Evolutionary conservation across 37 sponge, comb jelly and placozoan genomes (phyloP).

Genomic region (Chondrilla cf. caribensis): DNA sequence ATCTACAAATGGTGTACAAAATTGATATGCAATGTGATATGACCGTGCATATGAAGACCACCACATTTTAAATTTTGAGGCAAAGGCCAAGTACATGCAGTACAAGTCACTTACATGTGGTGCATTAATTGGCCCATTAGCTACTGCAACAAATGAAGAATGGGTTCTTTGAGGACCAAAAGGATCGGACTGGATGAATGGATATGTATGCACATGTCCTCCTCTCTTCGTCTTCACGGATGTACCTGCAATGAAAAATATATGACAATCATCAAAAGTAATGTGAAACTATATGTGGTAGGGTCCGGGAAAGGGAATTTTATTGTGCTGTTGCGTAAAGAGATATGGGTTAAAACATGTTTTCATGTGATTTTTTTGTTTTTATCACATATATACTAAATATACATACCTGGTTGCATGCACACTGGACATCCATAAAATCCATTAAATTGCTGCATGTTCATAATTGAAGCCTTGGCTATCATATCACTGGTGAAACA

Average conservation of each 20-base stretch:
- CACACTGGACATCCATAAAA: constrained; percentile 14
- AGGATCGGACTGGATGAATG: neutral
- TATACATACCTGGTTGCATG: neutral
- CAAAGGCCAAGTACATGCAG: too few species aligned
- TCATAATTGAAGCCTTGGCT: neutral
- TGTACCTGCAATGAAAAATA: neutral
- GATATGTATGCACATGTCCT: neutral
- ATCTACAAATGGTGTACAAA: too few species aligned
- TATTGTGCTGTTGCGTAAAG: too few species aligned
- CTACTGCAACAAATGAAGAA: neutral
- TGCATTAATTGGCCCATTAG: neutral
- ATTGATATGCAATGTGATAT: too few species aligned
- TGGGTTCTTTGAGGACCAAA: constrained; percentile 8
- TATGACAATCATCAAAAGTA: neutral
- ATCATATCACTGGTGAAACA: constrained; percentile 16
- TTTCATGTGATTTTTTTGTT: too few species aligned
- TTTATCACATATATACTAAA: too few species aligned
- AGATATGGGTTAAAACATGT: too few species aligned
- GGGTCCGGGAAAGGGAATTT: too few species aligned
- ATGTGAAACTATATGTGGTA: too few species aligned
- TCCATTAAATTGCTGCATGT: constrained; percentile 11
- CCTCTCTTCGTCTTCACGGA: neutral
- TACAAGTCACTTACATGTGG: neutral
- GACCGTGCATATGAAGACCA: too few species aligned
- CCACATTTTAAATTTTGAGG: too few species aligned